These are phyloP conservation scores for Pristionchus arcanus DNA, from an alignment of 2,888 invertebrate genomes.

Conservation along the genomic window DNA sequence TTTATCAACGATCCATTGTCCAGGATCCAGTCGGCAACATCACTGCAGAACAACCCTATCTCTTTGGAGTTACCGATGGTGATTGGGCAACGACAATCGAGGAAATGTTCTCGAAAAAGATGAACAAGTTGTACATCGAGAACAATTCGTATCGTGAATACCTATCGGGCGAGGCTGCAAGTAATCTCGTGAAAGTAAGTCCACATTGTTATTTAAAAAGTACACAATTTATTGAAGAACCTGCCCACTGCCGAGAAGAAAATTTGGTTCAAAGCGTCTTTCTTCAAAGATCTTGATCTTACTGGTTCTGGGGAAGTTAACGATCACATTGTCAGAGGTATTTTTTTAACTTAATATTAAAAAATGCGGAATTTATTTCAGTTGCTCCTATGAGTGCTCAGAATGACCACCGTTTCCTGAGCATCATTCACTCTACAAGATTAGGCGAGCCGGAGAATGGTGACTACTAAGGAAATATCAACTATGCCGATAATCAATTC, in stretches of 20 bases:
- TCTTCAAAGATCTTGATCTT: background rate
- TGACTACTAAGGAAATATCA: background rate
- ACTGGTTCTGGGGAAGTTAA: background rate
- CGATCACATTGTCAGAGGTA: background rate
- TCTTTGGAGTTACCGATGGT: background rate
- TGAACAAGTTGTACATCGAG: slow-evolving; percentile 2
- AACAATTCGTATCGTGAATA: background rate
- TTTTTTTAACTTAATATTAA: background rate
- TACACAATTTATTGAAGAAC: background rate
- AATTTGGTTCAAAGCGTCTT: background rate
- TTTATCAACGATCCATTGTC: too few relatives aligned
- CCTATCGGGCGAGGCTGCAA: background rate
- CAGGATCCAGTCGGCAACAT: background rate
- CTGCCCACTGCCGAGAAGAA: background rate
- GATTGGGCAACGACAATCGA: background rate
- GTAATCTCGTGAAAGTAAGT: background rate
- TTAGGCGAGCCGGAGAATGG: background rate
- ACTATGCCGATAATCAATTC: too few relatives aligned
- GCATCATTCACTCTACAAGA: background rate
- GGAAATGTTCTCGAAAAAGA: background rate
- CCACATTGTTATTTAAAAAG: too few relatives aligned
- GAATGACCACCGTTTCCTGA: background rate
- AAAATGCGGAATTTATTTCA: background rate
- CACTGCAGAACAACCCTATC: background rate
- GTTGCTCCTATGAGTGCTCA: background rate